Conservation (phyloP, 1,140 invertebrate species). For the Drosophila pruinosa region DNA sequence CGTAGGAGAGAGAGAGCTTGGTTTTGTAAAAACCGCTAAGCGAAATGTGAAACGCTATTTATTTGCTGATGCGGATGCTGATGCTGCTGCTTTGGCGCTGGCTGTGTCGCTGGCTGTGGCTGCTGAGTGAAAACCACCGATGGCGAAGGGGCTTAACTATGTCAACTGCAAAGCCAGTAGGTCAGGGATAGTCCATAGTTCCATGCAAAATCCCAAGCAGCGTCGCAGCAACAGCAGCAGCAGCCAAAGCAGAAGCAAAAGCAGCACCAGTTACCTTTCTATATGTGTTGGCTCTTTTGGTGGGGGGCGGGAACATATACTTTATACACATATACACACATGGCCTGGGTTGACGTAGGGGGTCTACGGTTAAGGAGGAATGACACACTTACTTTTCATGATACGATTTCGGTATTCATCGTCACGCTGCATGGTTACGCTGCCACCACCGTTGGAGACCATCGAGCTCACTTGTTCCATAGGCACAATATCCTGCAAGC, state of each 20-base stretch:
- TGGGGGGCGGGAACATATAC: neutral
- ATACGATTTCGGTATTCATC: conserved; percentile 82
- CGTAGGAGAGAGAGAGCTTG: neutral
- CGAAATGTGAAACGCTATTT: conserved; percentile 78
- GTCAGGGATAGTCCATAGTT: conserved; percentile 62
- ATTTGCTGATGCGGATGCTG: conserved; percentile 49
- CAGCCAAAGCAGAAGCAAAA: conserved; percentile 24
- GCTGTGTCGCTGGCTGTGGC: neutral
- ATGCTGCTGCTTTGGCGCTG: conserved; percentile 6
- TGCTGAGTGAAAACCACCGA: too few relatives aligned
- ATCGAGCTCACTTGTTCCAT: conserved; percentile 83
- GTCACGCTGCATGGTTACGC: conserved; percentile 81
- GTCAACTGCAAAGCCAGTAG: conserved; percentile 77
- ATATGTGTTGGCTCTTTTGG: conserved; percentile 44
- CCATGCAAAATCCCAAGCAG: conserved; percentile 30
- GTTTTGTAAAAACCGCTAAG: conserved; percentile 60
- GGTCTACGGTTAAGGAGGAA: neutral
- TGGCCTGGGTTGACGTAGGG: neutral
- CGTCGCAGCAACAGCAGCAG: conserved; percentile 27
- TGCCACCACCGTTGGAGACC: conserved; percentile 81
- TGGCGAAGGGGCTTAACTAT: conserved; percentile 45
- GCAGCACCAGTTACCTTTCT: conserved; percentile 60
- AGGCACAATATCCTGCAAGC: conserved; percentile 81
- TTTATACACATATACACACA: conserved; percentile 19
- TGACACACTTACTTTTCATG: conserved; percentile 82